These are phyloP conservation scores for Stomorhina lunata DNA, from an alignment of 2,888 invertebrate genomes.

Conservation along the genomic window DNA sequence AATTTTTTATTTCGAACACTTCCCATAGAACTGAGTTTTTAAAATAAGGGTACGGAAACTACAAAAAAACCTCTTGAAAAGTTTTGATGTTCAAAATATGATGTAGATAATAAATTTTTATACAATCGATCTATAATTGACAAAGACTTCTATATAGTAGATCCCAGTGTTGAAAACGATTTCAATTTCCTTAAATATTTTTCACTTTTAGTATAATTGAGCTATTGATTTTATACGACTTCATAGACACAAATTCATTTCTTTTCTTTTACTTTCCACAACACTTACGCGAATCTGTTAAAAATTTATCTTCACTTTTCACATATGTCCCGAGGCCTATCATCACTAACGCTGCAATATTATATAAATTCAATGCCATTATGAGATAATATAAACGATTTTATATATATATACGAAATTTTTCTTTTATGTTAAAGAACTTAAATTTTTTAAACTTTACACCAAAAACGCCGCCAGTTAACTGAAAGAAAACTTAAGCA, in stretches of 20 bases:
- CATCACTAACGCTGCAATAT: neutral
- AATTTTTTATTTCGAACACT: no score
- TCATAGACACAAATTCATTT: neutral
- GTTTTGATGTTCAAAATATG: no score
- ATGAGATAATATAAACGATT: neutral
- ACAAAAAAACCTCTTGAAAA: no score
- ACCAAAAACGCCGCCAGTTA: conserved; percentile 57
- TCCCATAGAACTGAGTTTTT: no score
- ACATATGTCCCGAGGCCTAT: conserved; percentile 15
- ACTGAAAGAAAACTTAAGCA: conserved; percentile 39
- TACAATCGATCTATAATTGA: no score
- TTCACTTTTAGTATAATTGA: neutral
- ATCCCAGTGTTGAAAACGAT: no score
- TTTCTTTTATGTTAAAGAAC: conserved; percentile 9
- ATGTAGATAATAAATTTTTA: no score
- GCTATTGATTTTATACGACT: neutral
- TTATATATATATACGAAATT: neutral
- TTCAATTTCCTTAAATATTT: no score
- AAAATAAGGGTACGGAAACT: no score
- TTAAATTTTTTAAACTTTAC: conserved; percentile 42
- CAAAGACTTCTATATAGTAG: no score
- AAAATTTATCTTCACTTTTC: conserved; percentile 70
- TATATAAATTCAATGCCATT: conserved; percentile 45
- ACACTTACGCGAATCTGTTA: conserved; percentile 80
- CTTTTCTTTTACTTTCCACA: conserved; percentile 68